phyloP scores from a whole-genome alignment of 2,888 invertebrate genomes.

The Bimastos eiseni region DNA sequence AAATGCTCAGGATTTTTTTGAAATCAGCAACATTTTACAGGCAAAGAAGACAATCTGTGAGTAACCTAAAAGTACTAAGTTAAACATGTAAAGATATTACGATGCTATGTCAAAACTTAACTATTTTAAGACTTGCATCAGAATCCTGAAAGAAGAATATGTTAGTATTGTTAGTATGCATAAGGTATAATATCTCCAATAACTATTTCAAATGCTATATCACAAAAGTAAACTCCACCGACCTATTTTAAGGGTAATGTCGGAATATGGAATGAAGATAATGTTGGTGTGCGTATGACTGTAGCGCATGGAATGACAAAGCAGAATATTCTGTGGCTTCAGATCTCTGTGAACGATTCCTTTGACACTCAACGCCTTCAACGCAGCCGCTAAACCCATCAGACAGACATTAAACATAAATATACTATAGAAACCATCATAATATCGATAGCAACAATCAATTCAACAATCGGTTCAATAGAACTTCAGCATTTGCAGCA shows the following conservation, averaged over 20 bases:
- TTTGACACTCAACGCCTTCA: conserved; percentile 94
- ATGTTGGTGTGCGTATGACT: conserved; percentile 71
- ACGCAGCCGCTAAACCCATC: conserved; percentile 80
- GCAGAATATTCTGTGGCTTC: conserved; percentile 97
- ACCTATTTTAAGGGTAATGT: conserved; percentile 94
- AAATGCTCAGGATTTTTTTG: too few species aligned
- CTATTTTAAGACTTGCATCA: too few species aligned
- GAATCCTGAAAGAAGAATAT: too few species aligned
- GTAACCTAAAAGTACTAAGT: neutral
- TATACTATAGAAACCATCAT: neutral
- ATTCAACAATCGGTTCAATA: too few species aligned
- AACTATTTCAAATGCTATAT: too few species aligned
- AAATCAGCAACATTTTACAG: neutral
- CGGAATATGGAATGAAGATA: conserved; percentile 63
- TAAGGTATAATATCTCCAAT: neutral
- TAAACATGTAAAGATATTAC: neutral
- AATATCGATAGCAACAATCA: too few species aligned
- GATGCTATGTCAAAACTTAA: too few species aligned
- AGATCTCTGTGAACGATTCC: conserved; percentile 98
- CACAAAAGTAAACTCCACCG: conserved; percentile 43
- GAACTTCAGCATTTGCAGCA: too few species aligned
- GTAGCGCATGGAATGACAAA: conserved; percentile 75
- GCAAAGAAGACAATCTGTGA: neutral
- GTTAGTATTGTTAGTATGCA: neutral
- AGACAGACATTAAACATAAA: conserved; percentile 43